These are phyloP conservation scores for Danio choprae DNA, from an alignment of 2,797 vertebrate genomes.

Conservation along the genomic window DNA sequence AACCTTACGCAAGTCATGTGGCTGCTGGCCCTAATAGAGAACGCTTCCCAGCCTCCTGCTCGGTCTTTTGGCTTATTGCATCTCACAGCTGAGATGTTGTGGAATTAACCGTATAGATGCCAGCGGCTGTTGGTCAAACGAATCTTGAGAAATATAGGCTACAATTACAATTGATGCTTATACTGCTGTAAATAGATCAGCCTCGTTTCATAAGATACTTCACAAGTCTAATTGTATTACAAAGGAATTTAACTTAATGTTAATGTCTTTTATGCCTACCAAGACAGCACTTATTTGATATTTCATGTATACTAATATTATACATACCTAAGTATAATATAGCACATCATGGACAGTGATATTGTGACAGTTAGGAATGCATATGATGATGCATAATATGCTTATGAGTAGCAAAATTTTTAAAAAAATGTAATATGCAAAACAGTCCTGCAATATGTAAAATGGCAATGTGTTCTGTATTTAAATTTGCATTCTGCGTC, in stretches of 20 bases:
- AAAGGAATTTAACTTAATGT: no score
- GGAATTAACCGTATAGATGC: conserved; percentile 26
- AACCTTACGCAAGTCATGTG: conserved; percentile 77
- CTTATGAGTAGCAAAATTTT: no score
- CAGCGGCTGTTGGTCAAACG: background rate
- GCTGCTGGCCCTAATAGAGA: conserved; percentile 70
- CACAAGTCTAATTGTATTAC: background rate
- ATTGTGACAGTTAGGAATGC: background rate
- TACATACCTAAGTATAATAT: no score
- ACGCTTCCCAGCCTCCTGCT: conserved; percentile 68
- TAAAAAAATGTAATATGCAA: no score
- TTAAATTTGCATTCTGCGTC: no score
- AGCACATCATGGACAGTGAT: background rate
- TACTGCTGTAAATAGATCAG: background rate
- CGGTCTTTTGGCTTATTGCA: conserved; percentile 51
- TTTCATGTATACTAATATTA: no score
- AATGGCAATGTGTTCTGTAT: no score
- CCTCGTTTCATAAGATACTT: background rate
- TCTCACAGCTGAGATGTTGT: conserved; percentile 57
- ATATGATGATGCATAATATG: no score
- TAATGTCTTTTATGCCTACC: background rate
- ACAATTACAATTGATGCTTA: background rate
- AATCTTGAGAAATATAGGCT: background rate
- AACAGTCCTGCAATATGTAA: no score
- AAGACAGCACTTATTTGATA: background rate